These are phyloP conservation scores for Itoplectis maculator DNA, from an alignment of 2,888 invertebrate genomes.

Conservation along the genomic window DNA sequence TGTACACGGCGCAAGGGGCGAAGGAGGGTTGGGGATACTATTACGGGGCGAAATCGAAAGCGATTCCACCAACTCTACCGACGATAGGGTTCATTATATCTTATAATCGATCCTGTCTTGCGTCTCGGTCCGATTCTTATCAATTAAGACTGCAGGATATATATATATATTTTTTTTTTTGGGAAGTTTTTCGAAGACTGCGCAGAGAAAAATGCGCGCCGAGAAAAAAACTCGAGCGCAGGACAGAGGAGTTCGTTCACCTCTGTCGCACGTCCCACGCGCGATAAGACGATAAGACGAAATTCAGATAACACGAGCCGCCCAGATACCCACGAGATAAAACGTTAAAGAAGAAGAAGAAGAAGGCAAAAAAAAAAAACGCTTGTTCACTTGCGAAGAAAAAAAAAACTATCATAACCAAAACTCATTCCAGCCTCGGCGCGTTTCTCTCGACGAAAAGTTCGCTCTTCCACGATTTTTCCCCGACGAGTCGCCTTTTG, in stretches of 20 bases:
- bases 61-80: conserved; percentile 28
- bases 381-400: conserved; percentile 4
- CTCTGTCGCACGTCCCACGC: not conserved
- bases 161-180: not conserved
- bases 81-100: conserved; percentile 23
- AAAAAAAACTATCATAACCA: conserved; percentile 50
- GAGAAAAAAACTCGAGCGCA: not conserved
- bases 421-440: conserved; percentile 59
- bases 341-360: too few relatives aligned
- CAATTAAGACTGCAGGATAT: not conserved
- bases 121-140: not conserved
- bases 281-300: conserved; percentile 42
- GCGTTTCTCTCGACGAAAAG: conserved; percentile 33
- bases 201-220: too few relatives aligned
- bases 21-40: conserved; percentile 46
- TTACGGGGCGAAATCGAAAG: conserved; percentile 50
- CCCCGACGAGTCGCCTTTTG: not conserved
- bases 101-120: not conserved
- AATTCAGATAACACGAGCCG: conserved; percentile 49
- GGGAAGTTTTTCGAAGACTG: not conserved
- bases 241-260: conserved; percentile 34
- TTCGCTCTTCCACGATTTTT: conserved; percentile 47
- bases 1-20: conserved; percentile 6
- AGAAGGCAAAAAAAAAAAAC: not conserved
- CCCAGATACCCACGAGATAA: conserved; percentile 35